Conservation (phyloP, 2,888 invertebrate genomes). For the Elysia crispata region DNA sequence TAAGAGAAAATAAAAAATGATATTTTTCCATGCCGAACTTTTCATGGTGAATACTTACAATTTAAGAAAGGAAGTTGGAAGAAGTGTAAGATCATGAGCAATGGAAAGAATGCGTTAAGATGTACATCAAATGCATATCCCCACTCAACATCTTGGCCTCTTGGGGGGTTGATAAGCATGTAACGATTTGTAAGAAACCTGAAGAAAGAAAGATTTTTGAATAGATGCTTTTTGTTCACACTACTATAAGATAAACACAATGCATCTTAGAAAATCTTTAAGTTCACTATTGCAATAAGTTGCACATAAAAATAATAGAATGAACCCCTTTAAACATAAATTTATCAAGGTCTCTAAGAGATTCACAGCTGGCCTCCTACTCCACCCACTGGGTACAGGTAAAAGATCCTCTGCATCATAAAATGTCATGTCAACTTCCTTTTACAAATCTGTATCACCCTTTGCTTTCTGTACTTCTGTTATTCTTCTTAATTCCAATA, state of each 20-base stretch:
- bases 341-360: no score
- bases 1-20: not conserved
- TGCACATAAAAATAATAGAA: not conserved
- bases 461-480: no score
- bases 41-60: constrained; percentile 67
- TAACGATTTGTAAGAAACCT: constrained; percentile 89
- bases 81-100: constrained; percentile 93
- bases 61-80: constrained; percentile 88
- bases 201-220: not conserved
- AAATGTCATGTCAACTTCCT: no score
- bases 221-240: not conserved
- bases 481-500: no score
- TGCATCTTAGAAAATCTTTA: not conserved
- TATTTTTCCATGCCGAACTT: no score
- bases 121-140: constrained; percentile 99
- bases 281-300: not conserved
- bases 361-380: no score
- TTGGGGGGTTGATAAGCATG: constrained; percentile 72
- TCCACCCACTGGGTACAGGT: no score
- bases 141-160: constrained; percentile 94
- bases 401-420: no score
- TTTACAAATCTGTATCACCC: no score
- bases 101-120: constrained; percentile 98
- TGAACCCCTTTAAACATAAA: no score
- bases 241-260: not conserved